phyloP scores from a whole-genome alignment of 2,113 vertebrate species.

The Elanoides forficatus region DNA sequence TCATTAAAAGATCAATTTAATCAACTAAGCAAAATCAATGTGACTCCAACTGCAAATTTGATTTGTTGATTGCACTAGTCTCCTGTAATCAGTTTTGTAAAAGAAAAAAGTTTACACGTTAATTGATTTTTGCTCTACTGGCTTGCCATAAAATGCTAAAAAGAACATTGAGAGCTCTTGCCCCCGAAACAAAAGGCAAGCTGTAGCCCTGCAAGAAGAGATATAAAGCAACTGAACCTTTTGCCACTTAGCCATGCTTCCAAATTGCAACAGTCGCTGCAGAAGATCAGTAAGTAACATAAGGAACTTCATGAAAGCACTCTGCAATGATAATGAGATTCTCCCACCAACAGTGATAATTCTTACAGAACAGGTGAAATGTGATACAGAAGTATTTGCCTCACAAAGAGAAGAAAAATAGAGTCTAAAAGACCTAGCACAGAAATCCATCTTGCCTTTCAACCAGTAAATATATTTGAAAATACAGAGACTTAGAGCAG shows the following conservation, averaged over 20 bases:
- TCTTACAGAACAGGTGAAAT: neutral
- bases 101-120: neutral
- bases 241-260: neutral
- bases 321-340: neutral
- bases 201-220: neutral
- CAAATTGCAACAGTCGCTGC: neutral
- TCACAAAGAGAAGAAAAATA: neutral
- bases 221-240: neutral
- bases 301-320: neutral
- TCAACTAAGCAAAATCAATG: conserved; percentile 30
- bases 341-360: neutral
- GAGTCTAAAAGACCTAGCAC: neutral
- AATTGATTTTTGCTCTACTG: neutral
- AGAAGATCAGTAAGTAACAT: neutral
- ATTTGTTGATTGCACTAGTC: conserved; percentile 31
- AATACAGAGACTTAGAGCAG: neutral
- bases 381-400: neutral
- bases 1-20: conserved; percentile 45
- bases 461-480: neutral
- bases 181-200: neutral
- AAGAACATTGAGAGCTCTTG: neutral
- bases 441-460: neutral
- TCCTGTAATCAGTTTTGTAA: conserved; percentile 38
- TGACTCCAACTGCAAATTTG: conserved; percentile 8
- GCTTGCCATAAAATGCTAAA: neutral